phyloP scores from a whole-genome alignment of 2,888 invertebrate genomes.

The Germaria angustata region DNA sequence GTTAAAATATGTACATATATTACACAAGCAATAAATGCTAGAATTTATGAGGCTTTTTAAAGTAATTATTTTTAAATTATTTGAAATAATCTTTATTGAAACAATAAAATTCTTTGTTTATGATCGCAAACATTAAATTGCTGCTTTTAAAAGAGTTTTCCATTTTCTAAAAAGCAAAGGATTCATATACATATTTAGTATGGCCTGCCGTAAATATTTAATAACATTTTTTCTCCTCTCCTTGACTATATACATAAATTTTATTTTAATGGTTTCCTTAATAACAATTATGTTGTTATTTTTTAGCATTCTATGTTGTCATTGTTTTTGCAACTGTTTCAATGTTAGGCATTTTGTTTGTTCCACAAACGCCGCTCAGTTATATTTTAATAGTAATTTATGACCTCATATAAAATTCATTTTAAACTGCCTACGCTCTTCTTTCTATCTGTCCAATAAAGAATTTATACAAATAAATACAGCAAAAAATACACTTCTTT shows the following conservation, averaged over 20 bases:
- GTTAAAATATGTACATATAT: no score
- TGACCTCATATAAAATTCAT: slow-evolving; percentile 35
- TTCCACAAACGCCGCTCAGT: slow-evolving; percentile 27
- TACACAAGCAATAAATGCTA: no score
- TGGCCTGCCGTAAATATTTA: not conserved
- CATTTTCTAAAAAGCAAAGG: no score
- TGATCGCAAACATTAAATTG: not conserved
- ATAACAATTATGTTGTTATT: slow-evolving; percentile 40
- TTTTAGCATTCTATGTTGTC: not conserved
- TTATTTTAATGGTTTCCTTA: slow-evolving; percentile 14
- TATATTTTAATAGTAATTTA: slow-evolving; percentile 39
- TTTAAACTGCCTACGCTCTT: slow-evolving; percentile 41
- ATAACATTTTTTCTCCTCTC: not conserved
- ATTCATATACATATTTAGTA: no score
- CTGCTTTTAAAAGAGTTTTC: not conserved
- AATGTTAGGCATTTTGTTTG: slow-evolving; percentile 10
- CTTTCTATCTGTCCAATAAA: not conserved
- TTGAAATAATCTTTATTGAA: not conserved
- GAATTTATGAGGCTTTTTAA: no score
- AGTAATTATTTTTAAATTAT: not conserved
- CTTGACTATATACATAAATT: slow-evolving; percentile 4
- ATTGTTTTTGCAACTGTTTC: not conserved
- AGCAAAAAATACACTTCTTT: not conserved
- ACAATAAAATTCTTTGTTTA: slow-evolving; percentile 8
- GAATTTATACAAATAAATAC: not conserved